These are phyloP conservation scores for Melanargia galathea DNA, from an alignment of 2,888 invertebrate species.

Conservation along the genomic window DNA sequence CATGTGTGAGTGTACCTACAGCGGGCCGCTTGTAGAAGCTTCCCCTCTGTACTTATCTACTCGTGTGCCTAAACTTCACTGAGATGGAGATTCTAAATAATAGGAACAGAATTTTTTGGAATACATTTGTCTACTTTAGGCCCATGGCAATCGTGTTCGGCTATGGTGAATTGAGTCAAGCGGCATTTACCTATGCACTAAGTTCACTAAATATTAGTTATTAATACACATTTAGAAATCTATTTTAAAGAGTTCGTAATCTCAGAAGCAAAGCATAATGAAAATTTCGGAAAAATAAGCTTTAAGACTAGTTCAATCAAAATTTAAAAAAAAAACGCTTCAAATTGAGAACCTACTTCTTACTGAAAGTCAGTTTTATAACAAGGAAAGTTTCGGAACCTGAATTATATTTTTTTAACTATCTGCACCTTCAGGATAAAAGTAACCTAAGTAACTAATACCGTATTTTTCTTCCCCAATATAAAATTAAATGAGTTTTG, in stretches of 20 bases:
- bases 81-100: conserved; percentile 33
- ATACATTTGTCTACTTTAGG: conserved; percentile 36
- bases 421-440: conserved; percentile 14
- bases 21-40: too few relatives aligned
- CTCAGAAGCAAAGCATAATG: conserved; percentile 38
- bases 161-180: conserved; percentile 24
- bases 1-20: too few relatives aligned
- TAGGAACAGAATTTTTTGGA: conserved; percentile 40
- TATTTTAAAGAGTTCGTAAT: conserved; percentile 35
- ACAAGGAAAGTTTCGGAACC: conserved; percentile 41
- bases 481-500: too few relatives aligned
- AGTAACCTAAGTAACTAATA: not conserved
- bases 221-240: conserved; percentile 30
- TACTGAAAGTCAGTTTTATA: not conserved
- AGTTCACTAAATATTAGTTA: conserved; percentile 34
- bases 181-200: conserved; percentile 26
- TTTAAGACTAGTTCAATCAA: conserved; percentile 48
- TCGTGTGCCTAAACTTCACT: too few relatives aligned
- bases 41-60: too few relatives aligned
- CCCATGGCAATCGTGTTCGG: conserved; percentile 24
- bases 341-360: not conserved
- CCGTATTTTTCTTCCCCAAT: too few relatives aligned
- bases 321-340: not conserved
- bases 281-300: conserved; percentile 44
- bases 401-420: conserved; percentile 32